Conservation (phyloP, 2,888 invertebrate genomes). For the Dinocampus coccinellae region DNA sequence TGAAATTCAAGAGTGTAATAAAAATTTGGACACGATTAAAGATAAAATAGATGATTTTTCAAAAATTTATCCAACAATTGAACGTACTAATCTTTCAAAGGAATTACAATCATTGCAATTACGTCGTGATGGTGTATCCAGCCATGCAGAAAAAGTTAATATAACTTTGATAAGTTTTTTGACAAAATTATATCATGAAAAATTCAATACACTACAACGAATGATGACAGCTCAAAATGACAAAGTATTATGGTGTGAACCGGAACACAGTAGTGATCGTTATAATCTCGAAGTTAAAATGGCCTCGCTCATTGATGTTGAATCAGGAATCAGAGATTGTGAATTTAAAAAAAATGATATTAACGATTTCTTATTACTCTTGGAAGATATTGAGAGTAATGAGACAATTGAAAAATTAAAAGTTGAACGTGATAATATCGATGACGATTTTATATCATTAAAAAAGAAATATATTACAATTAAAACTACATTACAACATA, state of each 20-base stretch:
- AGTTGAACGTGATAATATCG: conserved; percentile 78
- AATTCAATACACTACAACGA: conserved; percentile 84
- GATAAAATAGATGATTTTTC: conserved; percentile 80
- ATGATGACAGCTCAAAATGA: conserved; percentile 86
- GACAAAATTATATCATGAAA: conserved; percentile 89
- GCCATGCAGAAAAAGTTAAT: conserved; percentile 83
- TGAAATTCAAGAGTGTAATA: conserved; percentile 78
- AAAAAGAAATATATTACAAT: conserved; percentile 79
- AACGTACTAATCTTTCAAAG: conserved; percentile 82
- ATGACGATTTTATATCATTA: conserved; percentile 79
- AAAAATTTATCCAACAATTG: conserved; percentile 82
- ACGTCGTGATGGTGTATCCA: conserved; percentile 82
- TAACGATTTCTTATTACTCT: conserved; percentile 78
- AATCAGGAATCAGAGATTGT: conserved; percentile 80
- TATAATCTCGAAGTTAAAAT: conserved; percentile 94
- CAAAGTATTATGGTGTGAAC: conserved; percentile 92
- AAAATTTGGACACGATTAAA: conserved; percentile 78
- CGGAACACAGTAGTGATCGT: conserved; percentile 89
- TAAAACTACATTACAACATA: conserved; percentile 77
- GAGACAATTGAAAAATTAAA: conserved; percentile 78
- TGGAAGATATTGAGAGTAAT: conserved; percentile 81
- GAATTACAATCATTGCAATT: conserved; percentile 88
- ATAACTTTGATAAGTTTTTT: conserved; percentile 83
- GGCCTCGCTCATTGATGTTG: conserved; percentile 82
- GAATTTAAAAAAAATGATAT: conserved; percentile 77